Percentiles rank a stretch among this genome's conserved stretches.
Evolutionary conservation across 2,113 vertebrate species (phyloP).

Genomic region (Hydrochoerus hydrochaeris): DNA sequence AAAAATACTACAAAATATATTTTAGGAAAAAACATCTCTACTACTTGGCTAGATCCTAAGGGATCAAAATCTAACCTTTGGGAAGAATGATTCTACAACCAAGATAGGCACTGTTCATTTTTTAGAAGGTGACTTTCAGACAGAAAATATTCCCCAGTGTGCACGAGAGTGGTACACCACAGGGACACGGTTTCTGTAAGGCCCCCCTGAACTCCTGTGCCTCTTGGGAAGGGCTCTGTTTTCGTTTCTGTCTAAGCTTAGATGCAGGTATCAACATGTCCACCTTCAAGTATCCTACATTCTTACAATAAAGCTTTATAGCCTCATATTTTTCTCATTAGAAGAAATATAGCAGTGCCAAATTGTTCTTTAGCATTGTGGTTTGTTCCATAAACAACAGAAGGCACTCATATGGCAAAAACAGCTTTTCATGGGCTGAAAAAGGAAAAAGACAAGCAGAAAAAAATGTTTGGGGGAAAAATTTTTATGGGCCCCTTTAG

Average conservation of each 20-base stretch:
- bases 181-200: rapidly evolving
- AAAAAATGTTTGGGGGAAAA: conserved; percentile 28
- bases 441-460: conserved; percentile 63
- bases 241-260: neutral
- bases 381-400: conserved; percentile 77
- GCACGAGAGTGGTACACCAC: rapidly evolving
- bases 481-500: conserved; percentile 19
- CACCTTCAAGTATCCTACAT: neutral
- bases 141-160: neutral
- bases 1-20: conserved; percentile 47
- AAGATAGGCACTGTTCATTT: neutral
- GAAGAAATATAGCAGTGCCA: conserved; percentile 49
- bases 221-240: neutral
- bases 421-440: conserved; percentile 68
- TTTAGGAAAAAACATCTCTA: conserved; percentile 50
- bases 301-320: conserved; percentile 32
- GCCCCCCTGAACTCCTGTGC: rapidly evolving
- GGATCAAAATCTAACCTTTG: neutral
- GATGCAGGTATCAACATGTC: conserved; percentile 33
- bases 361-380: conserved; percentile 64
- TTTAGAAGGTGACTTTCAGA: conserved; percentile 45
- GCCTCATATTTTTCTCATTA: conserved; percentile 68
- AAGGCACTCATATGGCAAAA: conserved; percentile 72
- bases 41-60: neutral
- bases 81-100: neutral